Base-by-base conservation (phyloP, 1,140 invertebrate species). In the Cotesia typhae region DNA sequence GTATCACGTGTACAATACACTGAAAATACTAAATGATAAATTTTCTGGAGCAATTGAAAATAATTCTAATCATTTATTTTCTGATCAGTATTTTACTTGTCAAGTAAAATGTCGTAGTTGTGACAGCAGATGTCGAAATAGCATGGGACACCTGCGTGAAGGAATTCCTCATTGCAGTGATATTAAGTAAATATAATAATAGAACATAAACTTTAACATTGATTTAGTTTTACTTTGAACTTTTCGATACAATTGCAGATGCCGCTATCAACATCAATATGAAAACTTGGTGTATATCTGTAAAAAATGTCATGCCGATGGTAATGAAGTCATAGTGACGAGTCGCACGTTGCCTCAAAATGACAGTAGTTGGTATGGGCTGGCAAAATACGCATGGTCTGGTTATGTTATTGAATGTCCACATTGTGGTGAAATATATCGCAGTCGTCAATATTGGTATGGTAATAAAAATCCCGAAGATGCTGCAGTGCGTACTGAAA, bases 401-500 rank as follows among this genome's bases (percentile, higher is more conserved):
- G 94, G 94, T 79, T 93, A 93, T 82, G 90, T 94, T 1, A 90
- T 96, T 47, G 93, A 95, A 77, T 96, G 95, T 86, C 89, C 89
- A 51, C 89, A 91, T 75, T 95, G 94, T 87, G 94, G 94, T 1
- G 91, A 95, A 75, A 95, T 95, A 72, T 95, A 94, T 81, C 87
- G 92, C 59, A 94, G 93, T 81, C 88, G 94, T 7, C 91, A 95
- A 79, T 93, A 93, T 81, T 96, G 94, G 95, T 95, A 92, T 83
- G 94, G 94, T 1, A 96, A 96, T 81, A 91, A 92, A 76, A 89
- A 91, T 77, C 92, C 94, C 0, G 93, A 94, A 80, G 90, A 92
- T 63, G 83, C 86, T 10, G 90, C 89, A 7, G 91, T 93, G 6
- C 84, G 90, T 70, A 90, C 89, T 4, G 92, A 95, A 84, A 91